phyloP scores from a whole-genome alignment of 2,797 vertebrate species.

The Scolopax bukidnonensis region DNA sequence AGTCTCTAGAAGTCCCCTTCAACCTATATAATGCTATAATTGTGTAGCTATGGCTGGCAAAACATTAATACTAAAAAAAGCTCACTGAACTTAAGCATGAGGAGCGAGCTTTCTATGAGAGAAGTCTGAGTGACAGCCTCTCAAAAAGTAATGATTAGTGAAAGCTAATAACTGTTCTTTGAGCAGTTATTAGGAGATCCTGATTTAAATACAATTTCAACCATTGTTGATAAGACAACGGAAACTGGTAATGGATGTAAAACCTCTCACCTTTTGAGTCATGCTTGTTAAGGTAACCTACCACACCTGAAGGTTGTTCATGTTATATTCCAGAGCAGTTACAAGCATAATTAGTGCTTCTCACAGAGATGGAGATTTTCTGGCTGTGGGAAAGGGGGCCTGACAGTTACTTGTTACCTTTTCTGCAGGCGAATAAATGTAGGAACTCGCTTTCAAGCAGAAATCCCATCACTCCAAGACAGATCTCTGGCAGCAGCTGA shows the following conservation, averaged over 20 bases:
- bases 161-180: background rate
- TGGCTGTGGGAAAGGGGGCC: background rate
- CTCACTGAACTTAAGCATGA: background rate
- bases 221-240: background rate
- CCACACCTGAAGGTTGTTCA: background rate
- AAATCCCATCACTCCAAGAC: slow-evolving; percentile 89
- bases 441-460: slow-evolving; percentile 93
- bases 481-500: slow-evolving; percentile 83
- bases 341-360: background rate
- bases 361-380: background rate
- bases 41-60: background rate
- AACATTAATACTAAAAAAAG: background rate
- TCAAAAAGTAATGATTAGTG: background rate
- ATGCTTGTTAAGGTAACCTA: background rate
- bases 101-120: background rate
- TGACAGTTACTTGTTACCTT: background rate
- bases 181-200: background rate
- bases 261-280: background rate
- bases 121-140: background rate
- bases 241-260: background rate
- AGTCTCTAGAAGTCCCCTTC: background rate
- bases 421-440: slow-evolving; percentile 93
- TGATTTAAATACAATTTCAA: background rate
- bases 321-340: background rate
- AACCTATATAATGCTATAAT: background rate